Evolutionary conservation across 2,113 vertebrate genomes (phyloP).

Genomic region (Clarias batrachus): DNA sequence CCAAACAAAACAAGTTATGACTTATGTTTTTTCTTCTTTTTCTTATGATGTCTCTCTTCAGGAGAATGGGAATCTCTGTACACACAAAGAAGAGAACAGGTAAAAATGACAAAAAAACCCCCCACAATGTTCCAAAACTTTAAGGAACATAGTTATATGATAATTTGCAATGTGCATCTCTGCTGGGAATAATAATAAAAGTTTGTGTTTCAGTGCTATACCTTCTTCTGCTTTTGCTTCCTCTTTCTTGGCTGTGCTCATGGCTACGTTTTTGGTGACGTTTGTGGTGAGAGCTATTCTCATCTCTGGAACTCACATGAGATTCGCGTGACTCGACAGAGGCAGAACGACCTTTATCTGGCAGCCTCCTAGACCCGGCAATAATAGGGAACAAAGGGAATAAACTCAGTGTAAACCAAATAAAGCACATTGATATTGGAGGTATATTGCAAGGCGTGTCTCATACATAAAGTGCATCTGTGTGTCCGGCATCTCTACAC

Average conservation of each 20-base stretch:
- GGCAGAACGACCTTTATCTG: slow-evolving; percentile 69
- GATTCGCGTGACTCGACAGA: slow-evolving; percentile 81
- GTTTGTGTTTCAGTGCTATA: slow-evolving; percentile 15
- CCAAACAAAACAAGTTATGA: slow-evolving; percentile 32
- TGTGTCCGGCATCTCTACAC: too few relatives aligned
- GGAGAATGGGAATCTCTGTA: slow-evolving; percentile 77
- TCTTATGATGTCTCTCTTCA: slow-evolving; percentile 77
- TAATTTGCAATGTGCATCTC: background rate
- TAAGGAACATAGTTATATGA: background rate
- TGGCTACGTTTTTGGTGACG: slow-evolving; percentile 66
- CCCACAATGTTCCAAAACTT: background rate
- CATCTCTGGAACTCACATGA: slow-evolving; percentile 68
- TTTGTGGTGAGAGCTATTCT: slow-evolving; percentile 62
- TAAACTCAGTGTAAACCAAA: background rate
- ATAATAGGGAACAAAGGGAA: slow-evolving; percentile 1
- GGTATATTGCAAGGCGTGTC: background rate
- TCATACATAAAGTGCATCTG: too few relatives aligned
- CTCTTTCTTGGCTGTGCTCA: slow-evolving; percentile 48
- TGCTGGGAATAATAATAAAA: background rate
- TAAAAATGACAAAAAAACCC: background rate
- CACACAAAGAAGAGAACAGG: slow-evolving; percentile 5
- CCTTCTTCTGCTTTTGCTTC: slow-evolving; percentile 70
- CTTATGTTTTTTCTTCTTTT: slow-evolving; percentile 71
- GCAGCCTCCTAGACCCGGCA: slow-evolving; percentile 45
- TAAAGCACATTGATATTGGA: background rate